Evolutionary conservation across 2,888 invertebrate species (phyloP).

Genomic region (Eretmocerus hayati): DNA sequence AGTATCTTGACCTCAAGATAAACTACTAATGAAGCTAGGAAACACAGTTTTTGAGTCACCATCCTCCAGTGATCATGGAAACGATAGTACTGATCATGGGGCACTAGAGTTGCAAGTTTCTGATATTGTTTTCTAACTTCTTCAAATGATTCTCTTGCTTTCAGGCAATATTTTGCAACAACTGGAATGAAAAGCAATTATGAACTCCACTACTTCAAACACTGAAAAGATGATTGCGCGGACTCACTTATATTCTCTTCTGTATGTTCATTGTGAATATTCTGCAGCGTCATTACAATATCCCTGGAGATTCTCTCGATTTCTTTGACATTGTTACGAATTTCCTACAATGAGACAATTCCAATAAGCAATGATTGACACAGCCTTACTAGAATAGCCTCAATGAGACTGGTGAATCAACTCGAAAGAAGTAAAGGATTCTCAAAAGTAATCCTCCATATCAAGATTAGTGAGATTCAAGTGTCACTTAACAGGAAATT

Average conservation of each 20-base stretch:
- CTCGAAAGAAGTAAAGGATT: not conserved
- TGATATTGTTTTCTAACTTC: conserved; percentile 59
- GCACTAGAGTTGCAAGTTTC: conserved; percentile 60
- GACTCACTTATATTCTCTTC: conserved; percentile 58
- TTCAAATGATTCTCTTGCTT: conserved; percentile 60
- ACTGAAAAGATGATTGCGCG: no score
- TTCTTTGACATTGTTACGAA: conserved; percentile 64
- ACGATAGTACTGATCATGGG: conserved; percentile 73
- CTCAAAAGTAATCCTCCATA: not conserved
- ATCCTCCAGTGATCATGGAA: conserved; percentile 85
- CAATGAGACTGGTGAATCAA: not conserved
- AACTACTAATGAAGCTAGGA: conserved; percentile 67
- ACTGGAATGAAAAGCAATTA: conserved; percentile 29
- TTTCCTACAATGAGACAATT: conserved; percentile 55
- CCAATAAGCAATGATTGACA: not conserved
- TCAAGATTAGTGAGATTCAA: not conserved
- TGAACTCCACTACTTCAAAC: conserved; percentile 1
- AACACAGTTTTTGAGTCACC: conserved; percentile 73
- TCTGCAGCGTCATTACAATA: conserved; percentile 71
- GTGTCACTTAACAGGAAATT: not conserved
- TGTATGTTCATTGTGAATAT: conserved; percentile 67
- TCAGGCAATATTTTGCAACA: conserved; percentile 59
- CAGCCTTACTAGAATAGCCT: not conserved
- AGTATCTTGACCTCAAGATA: conserved; percentile 75
- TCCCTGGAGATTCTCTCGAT: conserved; percentile 73